Base-by-base conservation (phyloP, 2,888 invertebrate genomes). In the Pachliopta kotzebuea region DNA sequence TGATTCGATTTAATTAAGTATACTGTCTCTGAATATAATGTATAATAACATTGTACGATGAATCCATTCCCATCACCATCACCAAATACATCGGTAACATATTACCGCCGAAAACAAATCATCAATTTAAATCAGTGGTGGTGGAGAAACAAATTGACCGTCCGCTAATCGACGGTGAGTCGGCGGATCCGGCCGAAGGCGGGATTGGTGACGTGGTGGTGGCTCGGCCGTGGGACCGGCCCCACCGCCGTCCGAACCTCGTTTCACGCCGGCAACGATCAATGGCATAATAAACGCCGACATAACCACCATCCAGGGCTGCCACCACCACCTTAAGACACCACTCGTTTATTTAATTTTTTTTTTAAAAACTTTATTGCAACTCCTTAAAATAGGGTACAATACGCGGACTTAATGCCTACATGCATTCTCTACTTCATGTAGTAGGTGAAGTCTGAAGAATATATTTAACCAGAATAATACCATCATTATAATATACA, bases 211-310 rank as follows among this genome's bases (percentile, higher is more conserved):
- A 49, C 29, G 31, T 1, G 37, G 37, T 57, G 53, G 52, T 42
- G 37, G 49, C 52, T 18, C 49, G 62, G 56, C 37, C 60, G 65
- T 61, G 56, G 56, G 63, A 56, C 52, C 26, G 37, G 53, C 37
- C 53, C 57, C 70, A 62, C n/a, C 68, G 63, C 61, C 66, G 63
- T 68, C 65, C 68, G 70, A 70, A 52, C 37, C 69, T 71, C 70
- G 72, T 71, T 76, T 76, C 74, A 71, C 71, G 72, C 71, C 65
- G 70, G 63, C 73, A 67, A 66, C 69, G 70, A 72, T 74, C 68
- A 70, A 70, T 66, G 71, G 66, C 69, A 62, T 70, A 68, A 68
- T 69, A 71, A 68, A 68, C 69, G 70, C 64, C 67, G 69, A 68
- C 68, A 70, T 62, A 66, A 69, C 69, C 69, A 61, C 67, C 20